These are phyloP conservation scores for Balearica regulorum DNA, from an alignment of 2,797 vertebrate species.

Conservation along the genomic window DNA sequence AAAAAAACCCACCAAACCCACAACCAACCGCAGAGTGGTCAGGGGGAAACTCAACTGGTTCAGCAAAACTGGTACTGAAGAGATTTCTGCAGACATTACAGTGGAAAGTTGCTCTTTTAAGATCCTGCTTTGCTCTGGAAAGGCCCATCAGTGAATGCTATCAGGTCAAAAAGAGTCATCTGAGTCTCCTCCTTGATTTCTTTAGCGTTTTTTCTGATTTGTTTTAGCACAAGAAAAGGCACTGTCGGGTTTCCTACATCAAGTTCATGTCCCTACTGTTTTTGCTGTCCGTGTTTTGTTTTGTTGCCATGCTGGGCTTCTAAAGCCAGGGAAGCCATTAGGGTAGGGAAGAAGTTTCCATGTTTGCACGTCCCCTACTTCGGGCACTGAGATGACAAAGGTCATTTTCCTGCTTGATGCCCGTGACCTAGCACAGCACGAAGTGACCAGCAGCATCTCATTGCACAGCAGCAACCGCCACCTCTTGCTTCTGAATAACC, in stretches of 20 bases:
- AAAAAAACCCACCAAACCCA: too few species aligned
- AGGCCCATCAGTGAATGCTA: neutral
- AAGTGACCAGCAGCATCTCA: neutral
- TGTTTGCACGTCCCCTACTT: neutral
- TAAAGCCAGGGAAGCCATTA: neutral
- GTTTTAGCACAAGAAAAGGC: neutral
- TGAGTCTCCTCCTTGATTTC: neutral
- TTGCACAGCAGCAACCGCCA: fast-evolving
- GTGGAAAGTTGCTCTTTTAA: neutral
- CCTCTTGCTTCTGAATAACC: neutral
- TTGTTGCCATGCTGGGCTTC: neutral
- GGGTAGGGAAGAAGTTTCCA: neutral
- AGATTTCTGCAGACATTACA: fast-evolving
- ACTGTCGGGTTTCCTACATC: neutral
- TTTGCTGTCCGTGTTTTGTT: neutral
- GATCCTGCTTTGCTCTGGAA: neutral
- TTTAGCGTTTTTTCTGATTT: fast-evolving
- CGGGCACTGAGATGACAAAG: neutral
- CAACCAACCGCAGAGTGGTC: neutral
- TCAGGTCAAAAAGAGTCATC: neutral
- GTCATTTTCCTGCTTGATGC: neutral
- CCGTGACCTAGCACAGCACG: neutral
- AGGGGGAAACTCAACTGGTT: neutral
- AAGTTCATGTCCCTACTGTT: fast-evolving
- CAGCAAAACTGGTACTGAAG: neutral